These are phyloP conservation scores for Drosophila robusta DNA, from an alignment of 2,888 invertebrate genomes.

Conservation along the genomic window DNA sequence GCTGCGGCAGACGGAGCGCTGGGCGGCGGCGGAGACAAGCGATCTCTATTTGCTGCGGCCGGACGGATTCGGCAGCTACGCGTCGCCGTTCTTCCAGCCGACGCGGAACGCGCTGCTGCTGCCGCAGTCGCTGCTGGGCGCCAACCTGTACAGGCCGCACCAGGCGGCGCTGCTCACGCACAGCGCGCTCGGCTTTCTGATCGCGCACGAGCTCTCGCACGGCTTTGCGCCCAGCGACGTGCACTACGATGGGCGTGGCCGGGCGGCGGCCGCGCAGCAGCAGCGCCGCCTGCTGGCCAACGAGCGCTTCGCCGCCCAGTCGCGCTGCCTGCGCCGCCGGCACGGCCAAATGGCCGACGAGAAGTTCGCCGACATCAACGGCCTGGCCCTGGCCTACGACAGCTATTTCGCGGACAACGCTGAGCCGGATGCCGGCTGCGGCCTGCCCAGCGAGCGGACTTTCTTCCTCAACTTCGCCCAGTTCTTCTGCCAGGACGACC, in stretches of 20 bases:
- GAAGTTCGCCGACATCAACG: conserved; percentile 57
- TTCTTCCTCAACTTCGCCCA: conserved; percentile 63
- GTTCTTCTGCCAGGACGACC: conserved; percentile 50
- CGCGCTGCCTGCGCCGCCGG: conserved; percentile 17
- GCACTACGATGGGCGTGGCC: conserved; percentile 23
- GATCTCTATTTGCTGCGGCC: conserved; percentile 13
- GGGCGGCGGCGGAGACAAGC: not conserved
- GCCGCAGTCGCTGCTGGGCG: conserved; percentile 46
- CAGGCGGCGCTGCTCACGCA: conserved; percentile 33
- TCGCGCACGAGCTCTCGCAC: conserved; percentile 58
- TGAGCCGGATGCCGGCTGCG: not conserved
- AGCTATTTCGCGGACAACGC: conserved; percentile 9
- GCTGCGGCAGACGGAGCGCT: conserved; percentile 12
- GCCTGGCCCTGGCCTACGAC: conserved; percentile 46
- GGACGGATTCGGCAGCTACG: conserved; percentile 52
- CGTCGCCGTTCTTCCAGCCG: conserved; percentile 54
- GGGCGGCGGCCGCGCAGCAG: not conserved
- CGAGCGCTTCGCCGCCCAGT: conserved; percentile 8
- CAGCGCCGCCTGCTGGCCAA: not conserved
- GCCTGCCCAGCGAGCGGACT: not conserved
- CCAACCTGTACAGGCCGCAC: conserved; percentile 28
- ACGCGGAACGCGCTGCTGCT: conserved; percentile 38
- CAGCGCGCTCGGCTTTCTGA: conserved; percentile 55
- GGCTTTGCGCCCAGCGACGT: conserved; percentile 46
- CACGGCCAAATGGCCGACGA: conserved; percentile 25